Percentiles rank a stretch among this genome's conserved stretches.
Conservation (phyloP, 2,888 invertebrate species). For the Mantis religiosa region DNA sequence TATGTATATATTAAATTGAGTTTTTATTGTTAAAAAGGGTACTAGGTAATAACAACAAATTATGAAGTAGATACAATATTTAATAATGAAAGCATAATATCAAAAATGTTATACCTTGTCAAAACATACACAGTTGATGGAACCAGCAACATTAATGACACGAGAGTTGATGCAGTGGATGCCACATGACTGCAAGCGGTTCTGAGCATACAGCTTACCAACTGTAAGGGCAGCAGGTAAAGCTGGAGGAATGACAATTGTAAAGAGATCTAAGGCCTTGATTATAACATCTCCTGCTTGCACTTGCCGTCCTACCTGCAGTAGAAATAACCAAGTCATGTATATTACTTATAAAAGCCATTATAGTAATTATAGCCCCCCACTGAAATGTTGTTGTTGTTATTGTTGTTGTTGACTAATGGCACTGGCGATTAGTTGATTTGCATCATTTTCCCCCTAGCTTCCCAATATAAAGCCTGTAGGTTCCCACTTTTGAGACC, state of each 20-base stretch:
- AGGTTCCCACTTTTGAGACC: too few relatives aligned
- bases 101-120: constrained; percentile 45
- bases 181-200: constrained; percentile 38
- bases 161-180: constrained; percentile 46
- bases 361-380: too few relatives aligned
- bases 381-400: too few relatives aligned
- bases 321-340: neutral
- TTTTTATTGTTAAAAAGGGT: too few relatives aligned
- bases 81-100: neutral
- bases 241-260: constrained; percentile 59
- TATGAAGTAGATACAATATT: neutral
- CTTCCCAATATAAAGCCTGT: too few relatives aligned
- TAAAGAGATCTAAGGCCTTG: constrained; percentile 53
- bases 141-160: constrained; percentile 44
- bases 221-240: constrained; percentile 52
- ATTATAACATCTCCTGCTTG: constrained; percentile 30
- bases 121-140: constrained; percentile 48
- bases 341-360: too few relatives aligned
- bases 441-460: too few relatives aligned
- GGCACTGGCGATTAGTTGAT: too few relatives aligned
- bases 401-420: too few relatives aligned
- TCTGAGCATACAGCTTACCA: constrained; percentile 44
- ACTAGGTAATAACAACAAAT: neutral
- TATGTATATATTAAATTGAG: too few relatives aligned
- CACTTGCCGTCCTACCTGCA: constrained; percentile 28